These are phyloP conservation scores for Athalia cordata DNA, from an alignment of 2,888 invertebrate species.

Conservation along the genomic window DNA sequence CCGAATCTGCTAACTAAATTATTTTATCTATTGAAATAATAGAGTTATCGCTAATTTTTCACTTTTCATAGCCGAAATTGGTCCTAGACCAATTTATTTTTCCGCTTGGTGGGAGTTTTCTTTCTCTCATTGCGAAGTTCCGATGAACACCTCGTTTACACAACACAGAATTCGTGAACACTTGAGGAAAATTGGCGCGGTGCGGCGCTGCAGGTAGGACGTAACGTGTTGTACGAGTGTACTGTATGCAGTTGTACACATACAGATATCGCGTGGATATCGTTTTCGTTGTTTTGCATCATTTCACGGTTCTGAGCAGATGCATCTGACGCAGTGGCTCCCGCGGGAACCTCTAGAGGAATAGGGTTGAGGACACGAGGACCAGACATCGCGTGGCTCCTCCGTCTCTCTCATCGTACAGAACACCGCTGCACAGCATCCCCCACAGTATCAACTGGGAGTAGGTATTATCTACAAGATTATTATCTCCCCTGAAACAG, in stretches of 20 bases:
- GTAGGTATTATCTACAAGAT: conserved; percentile 27
- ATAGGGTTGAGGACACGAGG: conserved; percentile 37
- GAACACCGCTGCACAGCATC: not conserved
- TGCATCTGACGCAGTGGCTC: conserved; percentile 41
- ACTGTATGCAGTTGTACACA: not conserved
- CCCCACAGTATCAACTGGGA: not conserved
- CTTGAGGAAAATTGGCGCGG: no score
- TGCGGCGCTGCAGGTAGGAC: no score
- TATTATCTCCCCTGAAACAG: conserved; percentile 22
- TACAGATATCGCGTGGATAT: not conserved
- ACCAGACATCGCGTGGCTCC: conserved; percentile 29
- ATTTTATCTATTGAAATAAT: no score
- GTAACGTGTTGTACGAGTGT: no score
- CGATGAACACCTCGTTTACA: no score
- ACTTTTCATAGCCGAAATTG: no score
- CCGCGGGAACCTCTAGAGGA: conserved; percentile 42
- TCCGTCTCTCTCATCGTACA: not conserved
- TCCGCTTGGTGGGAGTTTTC: no score
- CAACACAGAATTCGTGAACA: no score
- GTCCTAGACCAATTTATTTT: no score
- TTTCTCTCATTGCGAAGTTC: no score
- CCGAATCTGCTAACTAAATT: no score
- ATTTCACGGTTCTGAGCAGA: conserved; percentile 34
- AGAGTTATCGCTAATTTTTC: no score
- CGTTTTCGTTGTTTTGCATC: conserved; percentile 28